Evolutionary conservation across 2,797 vertebrate species (phyloP), one percentile per base, ranked within the genome.

Genomic region (Psittacula derbiana): DNA sequence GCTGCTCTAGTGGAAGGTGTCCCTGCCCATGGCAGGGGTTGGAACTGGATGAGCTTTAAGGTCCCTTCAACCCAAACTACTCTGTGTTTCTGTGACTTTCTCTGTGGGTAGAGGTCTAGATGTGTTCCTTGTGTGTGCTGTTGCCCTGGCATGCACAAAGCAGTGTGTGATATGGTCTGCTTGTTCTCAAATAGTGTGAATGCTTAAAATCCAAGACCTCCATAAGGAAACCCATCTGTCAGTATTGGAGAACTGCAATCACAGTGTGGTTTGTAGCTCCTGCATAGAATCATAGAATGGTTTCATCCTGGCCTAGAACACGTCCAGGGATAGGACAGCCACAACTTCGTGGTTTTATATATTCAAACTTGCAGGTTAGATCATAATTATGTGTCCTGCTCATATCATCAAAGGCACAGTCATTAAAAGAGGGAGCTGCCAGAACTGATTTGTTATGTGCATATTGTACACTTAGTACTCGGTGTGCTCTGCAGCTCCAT

Each of bases 81-180:
- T 57, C 3, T 33, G n/a, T 57, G n/a, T 16, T 57, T 57, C 55
- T 57, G n/a, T 33, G 21, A 10, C 33, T 46, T 52, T 12, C 21
- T 15, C 41, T n/a, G 8, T 6, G 46, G 46, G 40, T 16, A 13
- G 33, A 30, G 41, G 43, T 19, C 36, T 25, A 1, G 27, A 4
- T 4, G 13, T 5, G 36, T 31, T 49, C 52, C 52, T 7, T 8
- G 9, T 6, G 27, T 2, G 4, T n/a, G 80, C 46, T 57, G 27
- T 33, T 60, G 47, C 57, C 6, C 5, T 4, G 2, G 38, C 36
- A 19, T 3, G 1, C 8, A 2, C 18, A 6, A 1, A 11, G n/a
- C n/a, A 0, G 4, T 2, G 19, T 6, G 20, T 33, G 61, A 5
- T 28, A 6, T 10, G 30, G 4, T 27, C 46, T 80, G 40, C 47